Evolutionary conservation across 1,140 invertebrate genomes (phyloP), one percentile per base, ranked within the genome.

Genomic region (Bombus huntii): DNA sequence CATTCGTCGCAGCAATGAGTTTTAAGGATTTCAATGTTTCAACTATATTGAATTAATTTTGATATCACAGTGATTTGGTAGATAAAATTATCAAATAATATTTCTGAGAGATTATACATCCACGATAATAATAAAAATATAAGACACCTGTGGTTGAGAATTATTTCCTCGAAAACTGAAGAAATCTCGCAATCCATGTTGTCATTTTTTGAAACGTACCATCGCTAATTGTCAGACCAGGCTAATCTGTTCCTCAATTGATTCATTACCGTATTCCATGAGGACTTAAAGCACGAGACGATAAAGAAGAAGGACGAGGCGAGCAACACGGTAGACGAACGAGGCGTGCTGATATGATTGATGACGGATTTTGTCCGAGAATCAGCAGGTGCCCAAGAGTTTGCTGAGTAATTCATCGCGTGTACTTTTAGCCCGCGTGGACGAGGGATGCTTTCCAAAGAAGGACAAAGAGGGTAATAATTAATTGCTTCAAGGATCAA

Each of bases 391-490:
- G 88, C 74, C 70, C 74, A 37, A 89, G 72, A 42, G 79, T 71
- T 80, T 78, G 88, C 85, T 89, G 88, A 89, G 88, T 87, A 89
- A 89, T 89, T 89, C 88, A 89, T 89, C 88, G 87, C 77, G 84
- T 83, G 82, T 82, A 89, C 76, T 73, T 89, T 89, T 87, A 82
- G 77, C 9, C 39, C 68, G 66, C 47, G 78, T 25, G 62, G 34
- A 72, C 31, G 78, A 34, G 22, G 28, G 39, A 57, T 57, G 84
- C 57, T n/a, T 65, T 53, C 71, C 39, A 39, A 68, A n/a, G 59
- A 70, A 76, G 53, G 75, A 75, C 74, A 87, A 87, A 57, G 66
- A 81, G 70, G 79, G 72, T 53, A 81, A 81, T 85, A 85, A 85
- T 85, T 85, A 85, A 85, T 85, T 70, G 79, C 59, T 22, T 28